Conservation (phyloP, 2,797 vertebrate species). For the Poecile montanus region DNA sequence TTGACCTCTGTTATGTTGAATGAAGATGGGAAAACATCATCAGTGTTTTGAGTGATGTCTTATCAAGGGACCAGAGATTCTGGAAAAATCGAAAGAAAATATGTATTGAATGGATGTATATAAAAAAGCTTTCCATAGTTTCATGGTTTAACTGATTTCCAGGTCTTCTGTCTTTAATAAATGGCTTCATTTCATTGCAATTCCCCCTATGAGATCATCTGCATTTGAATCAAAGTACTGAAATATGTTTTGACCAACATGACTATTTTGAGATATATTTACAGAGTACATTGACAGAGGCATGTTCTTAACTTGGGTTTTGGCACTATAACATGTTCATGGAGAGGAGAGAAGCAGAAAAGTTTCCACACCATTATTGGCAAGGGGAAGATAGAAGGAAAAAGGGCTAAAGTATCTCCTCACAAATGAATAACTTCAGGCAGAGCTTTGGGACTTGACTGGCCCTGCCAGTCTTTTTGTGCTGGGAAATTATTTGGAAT, state of each 20-base stretch:
- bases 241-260: slow-evolving; percentile 56
- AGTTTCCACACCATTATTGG: slow-evolving; percentile 14
- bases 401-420: background rate
- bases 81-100: background rate
- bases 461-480: background rate
- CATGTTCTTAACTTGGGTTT: slow-evolving; percentile 1
- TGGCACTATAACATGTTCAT: background rate
- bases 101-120: background rate
- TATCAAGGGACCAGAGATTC: background rate
- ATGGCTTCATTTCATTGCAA: background rate
- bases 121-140: background rate
- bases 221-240: slow-evolving; percentile 34
- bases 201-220: slow-evolving; percentile 54
- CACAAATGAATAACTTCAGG: background rate
- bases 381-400: background rate
- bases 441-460: background rate
- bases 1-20: background rate
- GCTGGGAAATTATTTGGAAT: background rate
- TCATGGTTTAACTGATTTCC: slow-evolving; percentile 38
- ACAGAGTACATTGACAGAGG: background rate
- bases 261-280: slow-evolving; percentile 52
- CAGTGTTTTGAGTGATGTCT: background rate
- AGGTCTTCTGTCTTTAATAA: slow-evolving; percentile 60
- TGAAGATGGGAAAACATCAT: background rate
- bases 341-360: background rate